Evolutionary conservation across 1,140 invertebrate species (phyloP).

Genomic region (Trypoxylus dichotomus): DNA sequence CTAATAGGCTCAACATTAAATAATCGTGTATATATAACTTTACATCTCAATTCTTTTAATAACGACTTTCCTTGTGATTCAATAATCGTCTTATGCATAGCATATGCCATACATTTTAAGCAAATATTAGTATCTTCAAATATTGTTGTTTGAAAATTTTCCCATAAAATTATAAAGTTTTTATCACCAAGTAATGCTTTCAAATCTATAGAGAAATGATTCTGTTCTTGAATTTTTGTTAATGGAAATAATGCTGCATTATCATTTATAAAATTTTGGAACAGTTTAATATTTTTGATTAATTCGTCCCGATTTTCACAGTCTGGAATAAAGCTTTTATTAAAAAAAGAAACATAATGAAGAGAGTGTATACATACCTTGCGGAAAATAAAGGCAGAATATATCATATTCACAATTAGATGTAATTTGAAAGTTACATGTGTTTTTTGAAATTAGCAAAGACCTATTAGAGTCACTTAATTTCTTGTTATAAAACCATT

Average conservation of each 20-base stretch:
- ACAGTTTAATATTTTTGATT: neutral
- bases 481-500: neutral
- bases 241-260: neutral
- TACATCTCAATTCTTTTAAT: conserved; percentile 35
- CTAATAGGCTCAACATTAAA: conserved; percentile 70
- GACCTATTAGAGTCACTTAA: neutral
- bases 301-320: neutral
- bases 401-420: neutral
- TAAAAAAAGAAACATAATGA: neutral
- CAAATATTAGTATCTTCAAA: conserved; percentile 65
- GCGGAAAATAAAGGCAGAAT: neutral
- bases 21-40: conserved; percentile 58
- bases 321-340: neutral
- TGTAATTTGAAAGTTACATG: neutral
- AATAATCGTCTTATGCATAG: conserved; percentile 68
- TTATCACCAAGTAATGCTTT: neutral
- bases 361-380: neutral
- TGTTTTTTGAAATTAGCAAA: neutral
- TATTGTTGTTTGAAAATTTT: conserved; percentile 66
- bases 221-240: neutral
- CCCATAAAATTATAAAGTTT: conserved; percentile 14
- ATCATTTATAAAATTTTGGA: neutral
- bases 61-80: conserved; percentile 36
- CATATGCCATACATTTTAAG: conserved; percentile 69
- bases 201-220: neutral